Base-by-base conservation (phyloP, 2,888 invertebrate species). In the Lymantria dispar region DNA sequence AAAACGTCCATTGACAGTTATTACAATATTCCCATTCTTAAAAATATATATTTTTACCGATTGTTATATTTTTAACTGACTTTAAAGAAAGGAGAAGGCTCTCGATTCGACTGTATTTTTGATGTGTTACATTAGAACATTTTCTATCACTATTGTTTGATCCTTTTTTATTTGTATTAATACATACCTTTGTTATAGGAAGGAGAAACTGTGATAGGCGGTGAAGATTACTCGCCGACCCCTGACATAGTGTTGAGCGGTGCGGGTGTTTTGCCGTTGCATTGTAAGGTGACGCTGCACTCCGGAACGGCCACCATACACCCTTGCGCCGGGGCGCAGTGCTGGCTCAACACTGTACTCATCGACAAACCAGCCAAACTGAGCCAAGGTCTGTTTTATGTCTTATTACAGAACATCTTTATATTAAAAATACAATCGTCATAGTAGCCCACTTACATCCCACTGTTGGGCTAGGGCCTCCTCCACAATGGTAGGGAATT, bases 191-290 rank as follows among this genome's bases (percentile, higher is more conserved):
- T 10, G 11, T 42, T n/a, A 2, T 71, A 95, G 94, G 97, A 98
- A 78, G 98, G 98, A 7, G 95, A 95, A 78, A 98, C 97, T 0
- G 92, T 94, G 54, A 96, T 98, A 53, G 98, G 98, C 48, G 95
- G 95, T 10, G 96, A 95, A 60, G 95, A 96, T 63, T 93, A 93
- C 33, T 83, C 92, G 0, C 89, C 92, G 0, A 90, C 93, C 31
- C 95, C 95, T 70, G 97, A 98, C 80, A 98, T 98, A 58, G 95
- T 95, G 56, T 85, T 96, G 57, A 92, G 92, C 48, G 96, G 96
- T 40, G 93, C 94, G 45, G 96, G 95, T 42, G 95, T 97, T 70
- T 93, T 96, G 65, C 91, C 95, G 8, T 94, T 95, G 73, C 97
- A 97, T 83, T 97, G 97, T 76, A 93, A 93, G 52, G 95, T 97